phyloP scores from a whole-genome alignment of 2,797 vertebrate species.

The Cirrhinus mrigala region DNA sequence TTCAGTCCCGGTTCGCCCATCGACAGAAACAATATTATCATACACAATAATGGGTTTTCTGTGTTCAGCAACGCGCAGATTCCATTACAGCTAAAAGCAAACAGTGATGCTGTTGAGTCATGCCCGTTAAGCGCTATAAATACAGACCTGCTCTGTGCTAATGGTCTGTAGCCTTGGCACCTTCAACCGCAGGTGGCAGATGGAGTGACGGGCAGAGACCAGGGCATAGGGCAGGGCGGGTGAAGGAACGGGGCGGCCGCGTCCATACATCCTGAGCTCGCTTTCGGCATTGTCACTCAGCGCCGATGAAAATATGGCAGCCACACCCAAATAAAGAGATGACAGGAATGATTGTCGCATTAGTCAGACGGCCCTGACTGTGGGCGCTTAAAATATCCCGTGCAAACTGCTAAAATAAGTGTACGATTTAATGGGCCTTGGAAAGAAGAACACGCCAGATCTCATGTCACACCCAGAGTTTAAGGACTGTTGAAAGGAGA shows the following conservation, averaged over 20 bases:
- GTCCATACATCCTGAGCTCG: background rate
- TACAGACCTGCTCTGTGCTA: conserved; percentile 52
- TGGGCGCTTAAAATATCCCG: conserved; percentile 33
- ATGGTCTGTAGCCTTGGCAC: conserved; percentile 55
- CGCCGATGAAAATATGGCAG: conserved; percentile 15
- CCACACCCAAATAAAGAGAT: conserved; percentile 47
- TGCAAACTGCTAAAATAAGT: conserved; percentile 34
- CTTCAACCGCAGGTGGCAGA: conserved; percentile 48
- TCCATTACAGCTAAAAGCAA: conserved; percentile 65
- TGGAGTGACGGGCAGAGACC: conserved; percentile 26
- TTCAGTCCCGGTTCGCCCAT: conserved; percentile 41
- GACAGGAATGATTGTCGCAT: conserved; percentile 32
- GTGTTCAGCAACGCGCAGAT: conserved; percentile 53
- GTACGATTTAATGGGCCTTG: conserved; percentile 6
- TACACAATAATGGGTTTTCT: conserved; percentile 61
- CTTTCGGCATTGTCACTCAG: conserved; percentile 28
- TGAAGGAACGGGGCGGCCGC: background rate
- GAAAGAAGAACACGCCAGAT: conserved; percentile 26
- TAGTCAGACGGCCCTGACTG: conserved; percentile 18
- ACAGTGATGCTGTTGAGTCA: conserved; percentile 61
- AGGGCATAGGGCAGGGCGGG: conserved; percentile 10
- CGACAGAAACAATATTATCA: conserved; percentile 61
- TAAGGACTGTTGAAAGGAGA: conserved; percentile 4
- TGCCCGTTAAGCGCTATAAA: conserved; percentile 60
- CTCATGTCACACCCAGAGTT: conserved; percentile 30